These are phyloP conservation scores for Ormyrus nitidulus DNA, from an alignment of 2,888 invertebrate genomes.

Conservation along the genomic window DNA sequence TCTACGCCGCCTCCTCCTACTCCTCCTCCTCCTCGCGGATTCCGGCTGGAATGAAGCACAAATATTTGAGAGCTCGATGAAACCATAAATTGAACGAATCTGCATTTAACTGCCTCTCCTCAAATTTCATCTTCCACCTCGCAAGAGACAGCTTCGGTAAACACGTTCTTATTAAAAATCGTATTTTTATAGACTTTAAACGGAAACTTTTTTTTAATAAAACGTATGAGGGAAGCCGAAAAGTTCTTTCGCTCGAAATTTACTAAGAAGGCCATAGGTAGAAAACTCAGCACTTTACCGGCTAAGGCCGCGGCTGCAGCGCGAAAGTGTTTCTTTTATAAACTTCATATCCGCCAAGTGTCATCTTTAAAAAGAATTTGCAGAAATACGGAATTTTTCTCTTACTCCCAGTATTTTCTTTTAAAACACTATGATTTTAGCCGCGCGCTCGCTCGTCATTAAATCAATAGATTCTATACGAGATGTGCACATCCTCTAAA, in stretches of 20 bases:
- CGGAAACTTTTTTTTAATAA: conserved; percentile 3
- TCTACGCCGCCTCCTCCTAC: no score
- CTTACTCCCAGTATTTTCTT: conserved; percentile 33
- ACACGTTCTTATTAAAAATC: neutral
- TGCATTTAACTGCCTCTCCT: neutral
- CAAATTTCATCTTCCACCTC: neutral
- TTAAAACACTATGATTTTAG: conserved; percentile 38
- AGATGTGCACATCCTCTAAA: neutral
- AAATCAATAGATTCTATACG: conserved; percentile 33
- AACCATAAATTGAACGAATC: no score
- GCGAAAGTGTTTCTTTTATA: conserved; percentile 51
- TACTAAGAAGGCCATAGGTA: neutral
- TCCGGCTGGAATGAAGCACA: no score
- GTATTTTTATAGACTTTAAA: neutral
- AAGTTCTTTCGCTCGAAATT: conserved; percentile 2
- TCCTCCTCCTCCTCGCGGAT: no score
- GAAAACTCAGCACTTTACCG: conserved; percentile 37
- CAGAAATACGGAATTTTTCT: conserved; percentile 23
- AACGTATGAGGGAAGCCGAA: conserved; percentile 16
- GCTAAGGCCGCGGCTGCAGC: conserved; percentile 20
- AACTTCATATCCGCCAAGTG: conserved; percentile 40
- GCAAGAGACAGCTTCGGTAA: neutral
- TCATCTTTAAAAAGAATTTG: conserved; percentile 32
- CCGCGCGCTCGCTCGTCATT: conserved; percentile 13
- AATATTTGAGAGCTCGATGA: no score